Evolutionary conservation across 2,888 invertebrate species (phyloP).

Genomic region (Iphiclides podalirius): DNA sequence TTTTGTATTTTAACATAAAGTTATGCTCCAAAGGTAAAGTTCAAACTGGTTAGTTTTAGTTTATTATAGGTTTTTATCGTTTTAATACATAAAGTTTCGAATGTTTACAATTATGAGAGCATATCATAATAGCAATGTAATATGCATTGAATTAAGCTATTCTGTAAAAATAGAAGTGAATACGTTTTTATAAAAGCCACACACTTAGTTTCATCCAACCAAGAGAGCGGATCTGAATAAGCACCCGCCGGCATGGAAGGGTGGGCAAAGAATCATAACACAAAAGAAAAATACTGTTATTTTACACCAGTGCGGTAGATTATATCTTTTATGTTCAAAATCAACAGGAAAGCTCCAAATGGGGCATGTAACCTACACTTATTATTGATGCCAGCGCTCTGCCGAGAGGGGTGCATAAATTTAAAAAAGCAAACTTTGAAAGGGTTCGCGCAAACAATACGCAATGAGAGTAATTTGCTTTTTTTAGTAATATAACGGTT

Average conservation of each 20-base stretch:
- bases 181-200: constrained; percentile 46
- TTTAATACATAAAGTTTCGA: no score
- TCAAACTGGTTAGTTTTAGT: no score
- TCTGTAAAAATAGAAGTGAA: constrained; percentile 31
- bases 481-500: constrained; percentile 57
- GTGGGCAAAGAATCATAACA: constrained; percentile 65
- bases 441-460: constrained; percentile 69
- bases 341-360: constrained; percentile 79
- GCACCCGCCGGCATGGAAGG: constrained; percentile 56
- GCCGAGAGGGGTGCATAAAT: constrained; percentile 72
- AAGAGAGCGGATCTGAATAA: constrained; percentile 51
- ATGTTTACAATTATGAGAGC: no score
- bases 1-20: no score
- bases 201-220: constrained; percentile 40
- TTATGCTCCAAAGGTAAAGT: no score
- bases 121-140: neutral
- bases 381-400: constrained; percentile 65
- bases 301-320: constrained; percentile 79
- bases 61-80: no score
- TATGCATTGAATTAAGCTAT: constrained; percentile 5
- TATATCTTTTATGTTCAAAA: constrained; percentile 78
- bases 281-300: constrained; percentile 77
- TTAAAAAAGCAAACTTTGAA: constrained; percentile 57
- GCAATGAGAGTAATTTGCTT: constrained; percentile 39
- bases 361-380: constrained; percentile 80